Conservation (phyloP, 1,140 invertebrate genomes). For the Sminthurinus signatus region DNA sequence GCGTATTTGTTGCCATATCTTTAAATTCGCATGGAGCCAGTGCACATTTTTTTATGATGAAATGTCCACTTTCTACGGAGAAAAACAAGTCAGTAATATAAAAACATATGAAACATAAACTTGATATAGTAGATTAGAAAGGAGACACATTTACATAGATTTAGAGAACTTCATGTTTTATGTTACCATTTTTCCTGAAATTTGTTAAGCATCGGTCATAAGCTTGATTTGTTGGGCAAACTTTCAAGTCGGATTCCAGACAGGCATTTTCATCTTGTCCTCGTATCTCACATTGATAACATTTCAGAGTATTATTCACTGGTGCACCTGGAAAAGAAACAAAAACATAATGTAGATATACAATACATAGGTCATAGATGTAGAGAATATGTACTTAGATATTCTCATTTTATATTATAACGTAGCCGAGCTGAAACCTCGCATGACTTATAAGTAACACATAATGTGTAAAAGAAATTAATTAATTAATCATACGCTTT, state of each 20-base stretch:
- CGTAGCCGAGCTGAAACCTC: too few species aligned
- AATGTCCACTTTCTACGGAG: constrained; percentile 42
- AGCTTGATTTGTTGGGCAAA: constrained; percentile 47
- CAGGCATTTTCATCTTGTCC: constrained; percentile 46
- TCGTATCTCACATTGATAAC: constrained; percentile 49
- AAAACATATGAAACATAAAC: constrained; percentile 13
- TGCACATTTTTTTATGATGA: constrained; percentile 50
- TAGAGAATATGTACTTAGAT: too few species aligned
- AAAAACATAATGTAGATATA: too few species aligned
- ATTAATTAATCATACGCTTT: too few species aligned
- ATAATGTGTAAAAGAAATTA: too few species aligned
- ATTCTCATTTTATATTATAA: too few species aligned
- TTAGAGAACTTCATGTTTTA: constrained; percentile 6
- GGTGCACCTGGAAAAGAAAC: constrained; percentile 19
- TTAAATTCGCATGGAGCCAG: constrained; percentile 51
- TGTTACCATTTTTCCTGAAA: constrained; percentile 49
- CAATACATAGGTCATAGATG: too few species aligned
- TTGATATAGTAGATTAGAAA: background rate
- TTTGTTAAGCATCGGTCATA: constrained; percentile 50
- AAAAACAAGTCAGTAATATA: constrained; percentile 48
- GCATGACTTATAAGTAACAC: too few species aligned
- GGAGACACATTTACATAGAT: background rate
- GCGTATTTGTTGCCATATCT: constrained; percentile 44
- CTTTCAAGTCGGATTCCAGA: constrained; percentile 44
- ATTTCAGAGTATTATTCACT: constrained; percentile 45